phyloP scores from a whole-genome alignment of 1,140 invertebrate species.

The Bicyclus anynana region DNA sequence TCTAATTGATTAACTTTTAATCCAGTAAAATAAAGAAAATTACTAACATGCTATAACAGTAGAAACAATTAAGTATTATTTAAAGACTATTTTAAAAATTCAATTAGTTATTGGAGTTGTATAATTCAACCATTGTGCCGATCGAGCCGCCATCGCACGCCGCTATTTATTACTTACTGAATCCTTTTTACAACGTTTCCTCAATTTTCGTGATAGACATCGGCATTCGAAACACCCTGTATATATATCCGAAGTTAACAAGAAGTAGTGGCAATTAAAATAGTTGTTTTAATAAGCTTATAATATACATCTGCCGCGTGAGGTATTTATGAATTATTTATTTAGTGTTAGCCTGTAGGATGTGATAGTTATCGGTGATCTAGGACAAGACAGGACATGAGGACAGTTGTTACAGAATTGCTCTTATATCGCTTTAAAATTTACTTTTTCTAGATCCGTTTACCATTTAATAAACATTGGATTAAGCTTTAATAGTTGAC shows the following conservation, averaged over 20 bases:
- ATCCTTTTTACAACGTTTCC: background rate
- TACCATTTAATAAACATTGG: background rate
- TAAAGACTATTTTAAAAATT: background rate
- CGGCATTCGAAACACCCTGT: slow-evolving; percentile 2
- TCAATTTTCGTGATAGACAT: background rate
- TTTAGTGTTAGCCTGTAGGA: slow-evolving; percentile 16
- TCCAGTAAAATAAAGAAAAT: too few species aligned
- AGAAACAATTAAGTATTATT: too few species aligned
- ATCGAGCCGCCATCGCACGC: background rate
- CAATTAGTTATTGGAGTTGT: background rate
- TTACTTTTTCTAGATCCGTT: background rate
- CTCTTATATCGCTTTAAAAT: background rate
- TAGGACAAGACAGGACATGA: slow-evolving; percentile 9
- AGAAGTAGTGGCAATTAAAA: slow-evolving; percentile 22
- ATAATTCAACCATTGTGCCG: background rate
- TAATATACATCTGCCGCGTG: slow-evolving; percentile 21
- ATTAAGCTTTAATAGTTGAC: background rate
- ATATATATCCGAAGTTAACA: background rate
- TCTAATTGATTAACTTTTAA: too few species aligned
- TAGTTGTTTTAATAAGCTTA: slow-evolving; percentile 20
- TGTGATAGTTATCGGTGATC: slow-evolving; percentile 21
- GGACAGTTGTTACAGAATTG: slow-evolving; percentile 12
- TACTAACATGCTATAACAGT: too few species aligned
- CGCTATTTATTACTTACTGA: background rate
- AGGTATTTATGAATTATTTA: slow-evolving; percentile 27